These are phyloP conservation scores for Pteria penguin DNA, from an alignment of 2,888 invertebrate genomes.

Conservation along the genomic window DNA sequence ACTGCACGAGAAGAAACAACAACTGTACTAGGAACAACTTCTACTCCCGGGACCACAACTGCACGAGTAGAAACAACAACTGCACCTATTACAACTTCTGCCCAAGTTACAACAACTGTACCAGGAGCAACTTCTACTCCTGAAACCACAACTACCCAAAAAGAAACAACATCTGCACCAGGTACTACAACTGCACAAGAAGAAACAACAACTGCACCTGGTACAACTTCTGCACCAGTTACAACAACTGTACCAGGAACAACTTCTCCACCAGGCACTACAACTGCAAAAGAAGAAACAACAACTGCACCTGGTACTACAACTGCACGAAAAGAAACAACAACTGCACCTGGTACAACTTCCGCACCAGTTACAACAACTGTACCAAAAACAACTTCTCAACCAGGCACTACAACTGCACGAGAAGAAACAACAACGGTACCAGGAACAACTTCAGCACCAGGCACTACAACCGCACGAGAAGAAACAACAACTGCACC, in stretches of 20 bases:
- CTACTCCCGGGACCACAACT: too few species aligned
- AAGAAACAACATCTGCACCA: background rate
- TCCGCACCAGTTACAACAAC: background rate
- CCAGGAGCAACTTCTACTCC: background rate
- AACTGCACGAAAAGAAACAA: background rate
- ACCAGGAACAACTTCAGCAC: background rate
- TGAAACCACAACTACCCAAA: background rate
- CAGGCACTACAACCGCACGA: background rate
- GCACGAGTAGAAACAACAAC: background rate
- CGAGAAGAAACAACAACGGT: background rate
- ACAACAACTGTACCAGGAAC: background rate
- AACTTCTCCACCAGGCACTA: background rate
- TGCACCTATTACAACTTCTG: background rate
- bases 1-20: too few species aligned
- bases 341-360: too few species aligned
- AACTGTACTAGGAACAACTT: too few species aligned
- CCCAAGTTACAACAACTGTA: background rate
- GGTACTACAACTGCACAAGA: too few species aligned
- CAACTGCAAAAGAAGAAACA: background rate
- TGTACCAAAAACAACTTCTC: background rate
- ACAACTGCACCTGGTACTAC: background rate
- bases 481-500: too few species aligned
- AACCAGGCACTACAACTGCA: background rate
- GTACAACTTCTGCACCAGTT: background rate
- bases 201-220: background rate